Percentiles rank a stretch among this genome's conserved stretches.
These are phyloP conservation scores for Hyles lineata DNA, from an alignment of 2,888 invertebrate species.

Conservation along the genomic window DNA sequence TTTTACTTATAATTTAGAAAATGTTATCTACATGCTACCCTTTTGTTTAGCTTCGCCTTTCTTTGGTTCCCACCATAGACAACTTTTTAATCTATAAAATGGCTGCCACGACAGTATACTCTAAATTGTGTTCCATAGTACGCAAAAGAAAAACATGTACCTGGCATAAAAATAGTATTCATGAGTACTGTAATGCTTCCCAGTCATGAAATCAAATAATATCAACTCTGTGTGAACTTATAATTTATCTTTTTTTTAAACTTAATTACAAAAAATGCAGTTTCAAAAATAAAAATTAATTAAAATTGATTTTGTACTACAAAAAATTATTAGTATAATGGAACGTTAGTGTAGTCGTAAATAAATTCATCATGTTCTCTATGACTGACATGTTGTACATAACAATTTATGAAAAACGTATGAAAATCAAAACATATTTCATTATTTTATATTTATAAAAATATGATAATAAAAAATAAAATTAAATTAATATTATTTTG, in stretches of 20 bases:
- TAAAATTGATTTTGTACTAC: background rate
- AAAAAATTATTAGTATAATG: background rate
- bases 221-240: background rate
- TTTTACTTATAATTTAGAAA: slow-evolving; percentile 71
- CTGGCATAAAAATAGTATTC: background rate
- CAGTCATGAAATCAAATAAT: too few relatives aligned
- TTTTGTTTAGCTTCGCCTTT: slow-evolving; percentile 86
- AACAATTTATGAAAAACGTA: too few relatives aligned
- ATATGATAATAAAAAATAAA: too few relatives aligned
- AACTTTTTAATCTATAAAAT: slow-evolving; percentile 76
- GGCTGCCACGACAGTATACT: slow-evolving; percentile 76
- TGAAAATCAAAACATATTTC: too few relatives aligned
- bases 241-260: too few relatives aligned
- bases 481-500: too few relatives aligned
- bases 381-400: background rate
- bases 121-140: slow-evolving; percentile 52
- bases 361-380: background rate
- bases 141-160: slow-evolving; percentile 38
- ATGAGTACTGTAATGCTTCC: too few relatives aligned
- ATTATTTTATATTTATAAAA: too few relatives aligned
- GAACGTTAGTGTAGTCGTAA: background rate
- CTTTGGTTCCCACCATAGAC: slow-evolving; percentile 79
- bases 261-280: background rate
- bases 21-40: slow-evolving; percentile 82
- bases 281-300: background rate